A percentile compares a stretch with the other conserved stretches of the same genome.
Evolutionary conservation across 2,113 vertebrate genomes (phyloP).

Genomic region (Alethe diademata): DNA sequence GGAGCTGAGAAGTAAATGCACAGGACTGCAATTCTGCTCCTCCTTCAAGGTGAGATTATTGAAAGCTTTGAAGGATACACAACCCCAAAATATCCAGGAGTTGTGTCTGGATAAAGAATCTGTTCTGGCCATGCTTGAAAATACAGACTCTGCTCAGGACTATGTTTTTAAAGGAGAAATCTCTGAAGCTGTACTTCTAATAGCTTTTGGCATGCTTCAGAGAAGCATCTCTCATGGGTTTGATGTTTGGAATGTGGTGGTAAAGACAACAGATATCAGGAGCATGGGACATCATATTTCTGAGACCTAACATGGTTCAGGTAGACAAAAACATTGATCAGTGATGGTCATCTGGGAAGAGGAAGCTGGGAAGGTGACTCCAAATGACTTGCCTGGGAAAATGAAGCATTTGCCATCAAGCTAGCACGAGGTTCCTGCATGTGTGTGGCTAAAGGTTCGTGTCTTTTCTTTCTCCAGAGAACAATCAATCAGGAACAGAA

Average conservation of each 20-base stretch:
- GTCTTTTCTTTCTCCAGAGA: not conserved
- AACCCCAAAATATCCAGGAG: not conserved
- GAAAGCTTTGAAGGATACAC: not conserved
- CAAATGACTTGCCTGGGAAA: not conserved
- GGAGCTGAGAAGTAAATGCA: not conserved
- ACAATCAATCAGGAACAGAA: not conserved
- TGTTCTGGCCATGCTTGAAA: not conserved
- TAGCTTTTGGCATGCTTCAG: not conserved
- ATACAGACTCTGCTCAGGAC: not conserved
- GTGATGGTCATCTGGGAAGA: not conserved
- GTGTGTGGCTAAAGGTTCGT: not conserved
- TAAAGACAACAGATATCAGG: not conserved
- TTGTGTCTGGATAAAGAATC: not conserved
- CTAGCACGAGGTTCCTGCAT: fast-evolving
- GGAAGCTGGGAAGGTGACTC: not conserved
- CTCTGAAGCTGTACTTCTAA: not conserved
- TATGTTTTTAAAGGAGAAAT: not conserved
- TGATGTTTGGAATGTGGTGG: not conserved
- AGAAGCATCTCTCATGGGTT: not conserved
- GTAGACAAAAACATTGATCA: not conserved
- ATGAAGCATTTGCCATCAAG: not conserved
- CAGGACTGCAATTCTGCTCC: not conserved
- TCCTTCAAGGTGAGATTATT: not conserved
- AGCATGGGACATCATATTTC: not conserved
- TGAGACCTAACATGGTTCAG: not conserved